Evolutionary conservation across 2,797 vertebrate species (phyloP).

Genomic region (Enteromius paludinosus): DNA sequence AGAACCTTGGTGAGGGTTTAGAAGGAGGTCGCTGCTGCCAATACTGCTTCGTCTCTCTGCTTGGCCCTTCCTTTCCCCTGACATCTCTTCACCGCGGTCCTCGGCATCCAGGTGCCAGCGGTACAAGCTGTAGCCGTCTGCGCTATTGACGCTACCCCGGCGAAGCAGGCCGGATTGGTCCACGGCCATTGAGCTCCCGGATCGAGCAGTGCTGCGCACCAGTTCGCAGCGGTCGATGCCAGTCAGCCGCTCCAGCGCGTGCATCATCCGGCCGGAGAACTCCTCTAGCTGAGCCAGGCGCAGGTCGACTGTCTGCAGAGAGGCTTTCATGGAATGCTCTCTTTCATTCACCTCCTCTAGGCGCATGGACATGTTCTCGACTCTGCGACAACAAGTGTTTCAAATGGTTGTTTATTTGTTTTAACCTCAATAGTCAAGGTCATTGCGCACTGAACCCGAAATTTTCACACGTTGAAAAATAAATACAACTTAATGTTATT

Average conservation of each 20-base stretch:
- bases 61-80: constrained; percentile 72
- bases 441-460: too few species aligned
- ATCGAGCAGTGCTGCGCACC: constrained; percentile 79
- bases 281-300: constrained; percentile 94
- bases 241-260: constrained; percentile 88
- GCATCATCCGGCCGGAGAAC: constrained; percentile 87
- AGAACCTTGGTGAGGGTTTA: constrained; percentile 52
- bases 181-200: constrained; percentile 84
- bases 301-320: constrained; percentile 95
- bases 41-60: constrained; percentile 75
- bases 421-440: neutral
- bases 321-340: constrained; percentile 96
- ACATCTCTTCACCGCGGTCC: constrained; percentile 79
- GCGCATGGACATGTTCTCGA: constrained; percentile 98
- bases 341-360: constrained; percentile 97
- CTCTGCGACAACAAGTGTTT: constrained; percentile 74
- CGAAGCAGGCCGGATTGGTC: constrained; percentile 83
- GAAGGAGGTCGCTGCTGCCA: constrained; percentile 57
- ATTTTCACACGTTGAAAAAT: too few species aligned
- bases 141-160: constrained; percentile 89
- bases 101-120: constrained; percentile 81
- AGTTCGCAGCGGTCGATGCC: constrained; percentile 87
- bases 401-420: neutral
- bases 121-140: constrained; percentile 87
- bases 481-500: too few species aligned